A percentile compares a stretch with the other conserved stretches of the same genome.
Evolutionary conservation across 2,888 invertebrate genomes (phyloP).

Genomic region (Rhagonycha fulva): DNA sequence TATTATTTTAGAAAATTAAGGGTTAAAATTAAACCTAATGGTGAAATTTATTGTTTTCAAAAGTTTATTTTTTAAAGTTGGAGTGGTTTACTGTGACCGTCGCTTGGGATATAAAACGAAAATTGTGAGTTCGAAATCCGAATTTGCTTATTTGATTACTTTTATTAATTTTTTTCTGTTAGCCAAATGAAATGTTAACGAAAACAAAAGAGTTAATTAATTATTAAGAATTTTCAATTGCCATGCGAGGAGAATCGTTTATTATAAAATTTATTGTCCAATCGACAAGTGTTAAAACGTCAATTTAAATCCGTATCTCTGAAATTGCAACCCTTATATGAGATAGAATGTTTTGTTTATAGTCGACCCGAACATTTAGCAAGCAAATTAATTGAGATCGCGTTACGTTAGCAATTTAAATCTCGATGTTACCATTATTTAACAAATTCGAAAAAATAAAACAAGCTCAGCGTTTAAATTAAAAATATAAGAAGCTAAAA

Average conservation of each 20-base stretch:
- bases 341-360: not conserved
- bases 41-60: too few relatives aligned
- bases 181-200: not conserved
- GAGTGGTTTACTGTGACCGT: too few relatives aligned
- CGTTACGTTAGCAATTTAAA: not conserved
- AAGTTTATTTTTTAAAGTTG: too few relatives aligned
- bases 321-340: not conserved
- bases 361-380: not conserved
- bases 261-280: not conserved
- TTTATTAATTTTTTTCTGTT: too few relatives aligned
- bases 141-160: too few relatives aligned
- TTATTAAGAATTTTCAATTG: not conserved
- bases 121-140: too few relatives aligned
- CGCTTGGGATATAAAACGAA: too few relatives aligned
- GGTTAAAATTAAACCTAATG: too few relatives aligned
- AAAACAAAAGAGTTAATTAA: not conserved
- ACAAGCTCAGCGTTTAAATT: not conserved
- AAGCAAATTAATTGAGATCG: not conserved
- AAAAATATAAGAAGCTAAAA: slow-evolving; percentile 10
- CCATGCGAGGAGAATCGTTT: not conserved
- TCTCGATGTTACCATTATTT: not conserved
- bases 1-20: too few relatives aligned
- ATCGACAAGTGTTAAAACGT: not conserved
- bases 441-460: not conserved
- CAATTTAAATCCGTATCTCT: not conserved